Conservation (phyloP, 2,113 vertebrate species). For the Eulemur macaco region DNA sequence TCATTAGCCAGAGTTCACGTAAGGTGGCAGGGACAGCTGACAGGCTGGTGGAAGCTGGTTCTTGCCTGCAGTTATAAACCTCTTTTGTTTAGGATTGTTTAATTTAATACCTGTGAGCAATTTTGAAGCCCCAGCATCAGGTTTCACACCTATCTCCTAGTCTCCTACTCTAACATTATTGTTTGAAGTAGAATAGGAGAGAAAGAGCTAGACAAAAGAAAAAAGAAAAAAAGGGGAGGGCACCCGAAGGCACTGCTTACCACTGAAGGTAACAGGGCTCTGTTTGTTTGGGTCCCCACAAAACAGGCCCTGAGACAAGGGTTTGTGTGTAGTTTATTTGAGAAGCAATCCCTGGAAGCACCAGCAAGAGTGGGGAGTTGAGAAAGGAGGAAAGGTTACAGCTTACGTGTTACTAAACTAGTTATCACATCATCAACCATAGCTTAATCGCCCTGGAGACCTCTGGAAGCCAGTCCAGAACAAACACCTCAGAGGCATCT, state of each 20-base stretch:
- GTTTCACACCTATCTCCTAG: no score
- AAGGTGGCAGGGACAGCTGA: no score
- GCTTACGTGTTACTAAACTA: rapidly evolving
- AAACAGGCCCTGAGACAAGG: neutral
- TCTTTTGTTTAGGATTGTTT: no score
- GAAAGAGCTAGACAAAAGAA: neutral
- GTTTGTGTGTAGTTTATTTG: neutral
- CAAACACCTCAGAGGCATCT: neutral
- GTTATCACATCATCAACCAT: no score
- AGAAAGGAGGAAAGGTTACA: neutral
- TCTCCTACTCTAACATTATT: neutral
- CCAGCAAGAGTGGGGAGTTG: neutral
- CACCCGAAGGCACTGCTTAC: neutral
- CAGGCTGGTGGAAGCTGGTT: no score
- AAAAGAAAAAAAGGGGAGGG: no score
- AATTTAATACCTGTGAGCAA: no score
- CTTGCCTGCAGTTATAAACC: no score
- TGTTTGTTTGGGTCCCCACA: neutral
- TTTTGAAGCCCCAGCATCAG: no score
- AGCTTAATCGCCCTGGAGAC: neutral
- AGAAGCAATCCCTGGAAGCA: neutral
- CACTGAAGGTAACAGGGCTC: neutral
- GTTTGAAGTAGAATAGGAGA: neutral
- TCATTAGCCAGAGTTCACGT: no score
- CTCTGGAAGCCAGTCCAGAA: neutral